A percentile compares a stretch with the other conserved stretches of the same genome.
Evolutionary conservation across 2,797 vertebrate genomes (phyloP).

Genomic region (Garrulus glandarius): DNA sequence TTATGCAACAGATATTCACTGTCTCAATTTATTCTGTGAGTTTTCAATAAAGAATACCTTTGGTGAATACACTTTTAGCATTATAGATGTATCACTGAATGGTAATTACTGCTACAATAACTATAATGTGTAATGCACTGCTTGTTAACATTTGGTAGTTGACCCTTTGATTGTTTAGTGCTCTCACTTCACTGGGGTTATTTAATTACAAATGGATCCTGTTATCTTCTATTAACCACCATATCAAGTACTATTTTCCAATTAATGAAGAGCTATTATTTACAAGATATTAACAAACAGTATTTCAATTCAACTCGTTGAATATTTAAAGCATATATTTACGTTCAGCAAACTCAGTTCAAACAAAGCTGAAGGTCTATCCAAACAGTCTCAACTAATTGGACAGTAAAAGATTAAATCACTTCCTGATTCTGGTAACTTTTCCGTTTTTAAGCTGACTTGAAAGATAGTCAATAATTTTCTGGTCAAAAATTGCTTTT

Average conservation of each 20-base stretch:
- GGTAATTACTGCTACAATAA: constrained; percentile 37
- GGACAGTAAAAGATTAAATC: not conserved
- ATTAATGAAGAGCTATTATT: constrained; percentile 31
- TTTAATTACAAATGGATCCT: constrained; percentile 61
- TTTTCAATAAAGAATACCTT: not conserved
- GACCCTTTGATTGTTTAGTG: constrained; percentile 31
- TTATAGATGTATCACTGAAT: not conserved
- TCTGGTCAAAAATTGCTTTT: not conserved
- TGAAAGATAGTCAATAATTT: not conserved
- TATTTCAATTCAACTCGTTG: not conserved
- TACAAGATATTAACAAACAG: not conserved
- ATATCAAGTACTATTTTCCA: constrained; percentile 11
- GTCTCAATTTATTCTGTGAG: not conserved
- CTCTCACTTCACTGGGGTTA: not conserved
- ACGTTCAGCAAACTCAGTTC: not conserved
- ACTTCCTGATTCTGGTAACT: not conserved
- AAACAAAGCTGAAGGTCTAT: not conserved
- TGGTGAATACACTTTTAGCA: not conserved
- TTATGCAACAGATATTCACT: not conserved
- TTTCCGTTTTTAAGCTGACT: not conserved
- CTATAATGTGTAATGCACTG: not conserved
- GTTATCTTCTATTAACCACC: constrained; percentile 18
- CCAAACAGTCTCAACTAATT: not conserved
- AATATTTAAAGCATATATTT: not conserved
- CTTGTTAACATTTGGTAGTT: not conserved